Percentiles rank a stretch among this genome's conserved stretches.
These are phyloP conservation scores for Botia almorhae DNA, from an alignment of 2,797 vertebrate genomes.

Conservation along the genomic window DNA sequence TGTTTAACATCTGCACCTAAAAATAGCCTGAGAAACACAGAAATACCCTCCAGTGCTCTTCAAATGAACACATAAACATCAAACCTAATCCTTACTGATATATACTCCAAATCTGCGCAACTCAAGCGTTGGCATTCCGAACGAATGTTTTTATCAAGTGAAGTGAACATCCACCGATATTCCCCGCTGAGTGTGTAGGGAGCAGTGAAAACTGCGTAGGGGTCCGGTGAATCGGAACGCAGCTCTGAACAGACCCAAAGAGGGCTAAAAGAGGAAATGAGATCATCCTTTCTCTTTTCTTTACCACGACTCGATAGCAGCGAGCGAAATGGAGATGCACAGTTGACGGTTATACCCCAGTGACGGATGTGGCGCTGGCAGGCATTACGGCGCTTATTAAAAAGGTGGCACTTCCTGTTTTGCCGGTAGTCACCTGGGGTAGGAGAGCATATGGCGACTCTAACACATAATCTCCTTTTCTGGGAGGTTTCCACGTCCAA, in stretches of 20 bases:
- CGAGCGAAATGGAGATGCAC: slow-evolving; percentile 43
- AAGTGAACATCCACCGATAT: not conserved
- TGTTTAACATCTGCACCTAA: slow-evolving; percentile 65
- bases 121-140: not conserved
- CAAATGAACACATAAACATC: slow-evolving; percentile 2
- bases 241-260: slow-evolving; percentile 3
- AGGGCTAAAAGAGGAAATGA: slow-evolving; percentile 1
- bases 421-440: slow-evolving; percentile 65
- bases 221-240: not conserved
- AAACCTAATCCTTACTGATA: not conserved
- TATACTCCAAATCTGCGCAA: not conserved
- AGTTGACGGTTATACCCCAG: slow-evolving; percentile 50
- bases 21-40: not conserved
- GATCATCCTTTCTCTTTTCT: slow-evolving; percentile 12
- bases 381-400: slow-evolving; percentile 66
- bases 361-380: slow-evolving; percentile 54
- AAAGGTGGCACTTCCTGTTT: slow-evolving; percentile 71
- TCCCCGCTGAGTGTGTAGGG: slow-evolving; percentile 1
- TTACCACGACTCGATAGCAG: slow-evolving; percentile 2
- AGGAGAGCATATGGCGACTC: slow-evolving; percentile 67
- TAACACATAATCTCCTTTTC: slow-evolving; percentile 53
- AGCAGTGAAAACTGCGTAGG: not conserved
- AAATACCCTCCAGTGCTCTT: slow-evolving; percentile 33
- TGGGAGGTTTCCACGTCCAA: slow-evolving; percentile 48
- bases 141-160: not conserved